These are phyloP conservation scores for Eilema caniola DNA, from an alignment of 2,888 invertebrate species.

Conservation along the genomic window DNA sequence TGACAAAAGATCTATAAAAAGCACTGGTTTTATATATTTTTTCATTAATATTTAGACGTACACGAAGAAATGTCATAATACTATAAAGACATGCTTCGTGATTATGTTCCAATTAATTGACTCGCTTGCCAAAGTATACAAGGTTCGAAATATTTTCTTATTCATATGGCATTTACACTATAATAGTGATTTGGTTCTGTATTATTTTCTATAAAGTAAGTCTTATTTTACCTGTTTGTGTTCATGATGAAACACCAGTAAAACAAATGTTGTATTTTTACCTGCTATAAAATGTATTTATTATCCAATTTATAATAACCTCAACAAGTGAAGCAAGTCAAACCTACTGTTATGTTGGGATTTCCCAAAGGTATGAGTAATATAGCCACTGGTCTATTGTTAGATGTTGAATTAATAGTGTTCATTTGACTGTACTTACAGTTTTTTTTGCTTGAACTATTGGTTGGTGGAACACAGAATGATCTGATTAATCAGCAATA, in stretches of 20 bases:
- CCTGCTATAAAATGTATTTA: not conserved
- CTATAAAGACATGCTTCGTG: no score
- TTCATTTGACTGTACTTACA: not conserved
- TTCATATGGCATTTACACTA: no score
- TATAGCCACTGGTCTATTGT: slow-evolving; percentile 2
- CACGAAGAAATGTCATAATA: no score
- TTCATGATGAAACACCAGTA: not conserved
- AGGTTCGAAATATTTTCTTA: no score
- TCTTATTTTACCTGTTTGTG: not conserved
- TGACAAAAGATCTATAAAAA: not conserved
- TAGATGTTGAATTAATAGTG: slow-evolving; percentile 8
- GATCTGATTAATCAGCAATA: no score
- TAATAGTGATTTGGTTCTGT: no score
- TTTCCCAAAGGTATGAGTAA: slow-evolving; percentile 52
- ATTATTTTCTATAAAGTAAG: no score
- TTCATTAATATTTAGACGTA: no score
- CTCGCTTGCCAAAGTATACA: no score
- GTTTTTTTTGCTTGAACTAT: not conserved
- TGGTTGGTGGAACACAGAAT: no score
- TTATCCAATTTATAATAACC: not conserved
- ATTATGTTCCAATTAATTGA: no score
- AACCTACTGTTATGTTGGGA: slow-evolving; percentile 44
- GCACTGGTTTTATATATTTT: no score
- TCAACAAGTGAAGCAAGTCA: slow-evolving; percentile 12
- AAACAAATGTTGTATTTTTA: not conserved